Percentiles rank a stretch among this genome's conserved stretches.
phyloP scores from a whole-genome alignment of 2,888 invertebrate genomes.

The Tenthredo notha region DNA sequence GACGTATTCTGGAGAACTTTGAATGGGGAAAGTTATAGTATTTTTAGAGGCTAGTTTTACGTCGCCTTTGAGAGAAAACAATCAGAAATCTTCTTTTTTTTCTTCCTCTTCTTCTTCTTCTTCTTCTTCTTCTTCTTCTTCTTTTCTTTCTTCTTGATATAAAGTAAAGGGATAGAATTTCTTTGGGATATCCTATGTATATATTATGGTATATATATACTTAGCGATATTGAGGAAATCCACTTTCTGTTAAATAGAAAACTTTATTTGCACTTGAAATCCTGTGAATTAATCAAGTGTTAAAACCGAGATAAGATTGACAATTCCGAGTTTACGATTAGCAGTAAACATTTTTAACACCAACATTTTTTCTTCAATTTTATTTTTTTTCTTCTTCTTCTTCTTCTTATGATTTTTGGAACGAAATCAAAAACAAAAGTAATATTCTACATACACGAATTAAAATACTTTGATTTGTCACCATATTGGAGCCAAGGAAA shows the following conservation, averaged over 20 bases:
- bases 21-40: constrained; percentile 49
- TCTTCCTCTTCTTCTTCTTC: not conserved
- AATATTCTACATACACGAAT: not conserved
- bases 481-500: not conserved
- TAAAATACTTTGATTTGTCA: constrained; percentile 45
- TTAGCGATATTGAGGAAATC: not conserved
- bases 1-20: constrained; percentile 29
- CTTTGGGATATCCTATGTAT: not conserved
- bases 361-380: not conserved
- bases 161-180: constrained; percentile 18
- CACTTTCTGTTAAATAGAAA: not conserved
- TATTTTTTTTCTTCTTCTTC: not conserved
- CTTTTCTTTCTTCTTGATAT: not conserved
- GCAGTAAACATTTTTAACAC: not conserved
- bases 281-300: not conserved
- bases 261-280: not conserved
- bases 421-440: not conserved
- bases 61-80: constrained; percentile 36
- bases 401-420: not conserved
- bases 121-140: not conserved
- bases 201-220: not conserved
- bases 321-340: not conserved
- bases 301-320: constrained; percentile 16
- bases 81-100: constrained; percentile 31
- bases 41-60: constrained; percentile 46